Percentiles rank a stretch among this genome's conserved stretches.
phyloP scores from a whole-genome alignment of 2,888 invertebrate genomes.

The Antheraea yamamai region DNA sequence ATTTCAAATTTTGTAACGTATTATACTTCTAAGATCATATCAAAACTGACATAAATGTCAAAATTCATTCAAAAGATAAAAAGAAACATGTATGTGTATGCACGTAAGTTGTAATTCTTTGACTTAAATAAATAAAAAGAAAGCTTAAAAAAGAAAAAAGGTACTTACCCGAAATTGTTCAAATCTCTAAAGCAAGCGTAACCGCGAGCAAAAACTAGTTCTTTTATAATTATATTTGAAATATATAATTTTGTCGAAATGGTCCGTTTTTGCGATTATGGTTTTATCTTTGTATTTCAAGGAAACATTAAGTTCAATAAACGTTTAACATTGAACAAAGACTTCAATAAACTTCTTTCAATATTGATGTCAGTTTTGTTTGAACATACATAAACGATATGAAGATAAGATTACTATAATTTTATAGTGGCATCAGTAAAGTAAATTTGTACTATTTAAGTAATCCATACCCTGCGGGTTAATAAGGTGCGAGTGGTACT shows the following conservation, averaged over 20 bases:
- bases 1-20: too few species aligned
- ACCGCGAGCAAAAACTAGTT: too few species aligned
- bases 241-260: background rate
- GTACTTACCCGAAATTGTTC: too few species aligned
- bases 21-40: too few species aligned
- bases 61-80: too few species aligned
- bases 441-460: background rate
- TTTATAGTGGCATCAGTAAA: background rate
- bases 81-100: too few species aligned
- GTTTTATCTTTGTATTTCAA: background rate
- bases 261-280: background rate
- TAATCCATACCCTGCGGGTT: background rate
- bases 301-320: background rate
- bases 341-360: background rate
- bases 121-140: too few species aligned
- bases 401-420: background rate
- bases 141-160: too few species aligned
- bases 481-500: background rate
- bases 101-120: too few species aligned
- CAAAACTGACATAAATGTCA: too few species aligned
- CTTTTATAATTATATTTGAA: background rate
- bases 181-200: too few species aligned
- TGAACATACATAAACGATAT: background rate
- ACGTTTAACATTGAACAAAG: constrained; percentile 12
- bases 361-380: constrained; percentile 10